A percentile compares a stretch with the other conserved stretches of the same genome.
These are phyloP conservation scores for Brachystomella parvula DNA, from an alignment of 1,140 invertebrate genomes.

Conservation along the genomic window DNA sequence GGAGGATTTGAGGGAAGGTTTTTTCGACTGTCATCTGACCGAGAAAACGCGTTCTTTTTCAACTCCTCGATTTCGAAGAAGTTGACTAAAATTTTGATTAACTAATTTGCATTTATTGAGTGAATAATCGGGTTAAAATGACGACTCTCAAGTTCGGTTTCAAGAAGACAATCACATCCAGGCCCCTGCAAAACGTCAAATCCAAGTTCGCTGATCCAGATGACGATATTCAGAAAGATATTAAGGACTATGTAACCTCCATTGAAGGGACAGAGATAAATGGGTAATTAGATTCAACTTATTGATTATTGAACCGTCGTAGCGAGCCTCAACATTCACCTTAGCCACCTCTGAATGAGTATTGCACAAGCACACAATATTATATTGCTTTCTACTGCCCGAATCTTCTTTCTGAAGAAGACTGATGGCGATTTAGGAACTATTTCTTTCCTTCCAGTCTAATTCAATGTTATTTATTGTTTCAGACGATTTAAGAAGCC, in stretches of 20 bases:
- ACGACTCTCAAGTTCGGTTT: background rate
- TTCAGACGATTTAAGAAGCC: slow-evolving; percentile 38
- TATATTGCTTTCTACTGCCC: background rate
- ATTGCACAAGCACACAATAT: background rate
- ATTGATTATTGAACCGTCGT: background rate
- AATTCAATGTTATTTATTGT: slow-evolving; percentile 13
- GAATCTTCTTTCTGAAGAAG: background rate
- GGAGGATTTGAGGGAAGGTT: background rate
- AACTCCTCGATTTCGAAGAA: background rate
- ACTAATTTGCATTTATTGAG: background rate
- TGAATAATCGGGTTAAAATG: background rate
- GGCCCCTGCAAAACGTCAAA: slow-evolving; percentile 14
- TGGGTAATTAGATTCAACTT: slow-evolving; percentile 25
- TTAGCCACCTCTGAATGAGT: background rate
- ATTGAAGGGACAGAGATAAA: slow-evolving; percentile 31
- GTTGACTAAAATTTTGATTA: slow-evolving; percentile 10
- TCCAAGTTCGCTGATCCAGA: slow-evolving; percentile 24
- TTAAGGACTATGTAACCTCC: slow-evolving; percentile 31
- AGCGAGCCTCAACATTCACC: background rate
- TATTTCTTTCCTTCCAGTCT: too few relatives aligned
- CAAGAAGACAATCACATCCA: slow-evolving; percentile 9
- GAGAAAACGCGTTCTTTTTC: background rate
- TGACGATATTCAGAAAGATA: slow-evolving; percentile 15
- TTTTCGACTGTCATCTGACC: too few relatives aligned
- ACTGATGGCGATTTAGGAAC: background rate